Evolutionary conservation across 1,140 invertebrate species (phyloP), one percentile per base, ranked within the genome.

Genomic region (Gryllus bimaculatus): DNA sequence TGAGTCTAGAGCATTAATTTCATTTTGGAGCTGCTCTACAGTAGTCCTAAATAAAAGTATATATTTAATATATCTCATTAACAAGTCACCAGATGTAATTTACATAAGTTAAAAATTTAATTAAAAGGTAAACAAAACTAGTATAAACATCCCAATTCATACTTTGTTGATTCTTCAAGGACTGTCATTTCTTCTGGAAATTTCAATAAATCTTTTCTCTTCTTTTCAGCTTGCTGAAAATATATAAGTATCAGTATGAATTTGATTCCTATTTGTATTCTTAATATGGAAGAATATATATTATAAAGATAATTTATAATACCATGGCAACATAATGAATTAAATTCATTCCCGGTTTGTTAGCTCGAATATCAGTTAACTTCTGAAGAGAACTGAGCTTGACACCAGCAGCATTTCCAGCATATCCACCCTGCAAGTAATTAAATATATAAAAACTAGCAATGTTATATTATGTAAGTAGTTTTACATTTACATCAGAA

Each of bases 301-400:
- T 7, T 66, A 66, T 66, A 66, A 66, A 66, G 26, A 66, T 3
- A 18, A 66, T 66, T 66, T 66, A 79, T 85, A 86, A 89, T 85
- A 93, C 92, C 88, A 94, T 86, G 77, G 94, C 96, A 13, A 99
- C 96, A 84, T 96, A 98, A 86, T 99, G 97, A 82, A 99, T 94
- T 8, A 99, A 89, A 88, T 96, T 98, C 92, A 99, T 96, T 78
- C 96, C 95, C 1, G 97, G 96, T 84, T 98, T 98, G 85, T 99
- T 99, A 1, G 97, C 96, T 76, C 96, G 89, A 78, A 98, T 98
- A 84, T 99, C 97, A 0, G 95, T 94, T 54, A 99, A 88, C 85
- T 99, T 99, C 84, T 98, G 95, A 47, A 99, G 87, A 0, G 97
- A 98, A 13, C 94, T 93, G 15, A 99, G 88, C 86, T 97, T 97